Conservation (phyloP, 23 tunicate genomes). For the Ciona savignyi region DNA sequence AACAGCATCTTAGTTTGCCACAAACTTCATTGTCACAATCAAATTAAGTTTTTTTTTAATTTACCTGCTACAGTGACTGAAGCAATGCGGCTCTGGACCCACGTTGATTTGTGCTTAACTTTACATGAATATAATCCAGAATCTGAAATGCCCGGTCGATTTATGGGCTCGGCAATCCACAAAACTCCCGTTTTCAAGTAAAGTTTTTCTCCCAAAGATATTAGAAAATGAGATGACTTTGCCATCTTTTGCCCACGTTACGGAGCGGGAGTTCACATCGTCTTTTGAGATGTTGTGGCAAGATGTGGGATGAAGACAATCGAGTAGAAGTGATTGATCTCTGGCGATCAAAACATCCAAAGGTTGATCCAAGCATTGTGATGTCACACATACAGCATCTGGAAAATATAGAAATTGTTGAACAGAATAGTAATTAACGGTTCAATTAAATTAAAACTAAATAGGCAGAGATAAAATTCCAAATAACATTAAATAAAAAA, state of each 20-base stretch:
- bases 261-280: background rate
- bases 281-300: background rate
- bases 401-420: too few species aligned
- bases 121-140: background rate
- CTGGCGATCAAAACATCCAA: background rate
- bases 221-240: background rate
- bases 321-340: background rate
- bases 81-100: background rate
- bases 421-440: too few species aligned
- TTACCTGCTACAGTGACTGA: background rate
- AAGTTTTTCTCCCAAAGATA: background rate
- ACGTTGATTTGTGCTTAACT: background rate
- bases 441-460: too few species aligned
- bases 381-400: background rate
- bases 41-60: too few species aligned
- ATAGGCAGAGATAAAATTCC: too few species aligned
- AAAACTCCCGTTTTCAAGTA: background rate
- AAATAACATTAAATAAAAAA: too few species aligned
- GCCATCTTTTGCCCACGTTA: background rate
- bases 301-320: background rate
- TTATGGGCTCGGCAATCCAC: background rate
- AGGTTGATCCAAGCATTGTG: background rate
- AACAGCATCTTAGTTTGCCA: too few species aligned
- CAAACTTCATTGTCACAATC: too few species aligned
- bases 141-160: background rate